Base-by-base conservation (phyloP, 2,888 invertebrate genomes). In the Chaetogeoica ovagalla region DNA sequence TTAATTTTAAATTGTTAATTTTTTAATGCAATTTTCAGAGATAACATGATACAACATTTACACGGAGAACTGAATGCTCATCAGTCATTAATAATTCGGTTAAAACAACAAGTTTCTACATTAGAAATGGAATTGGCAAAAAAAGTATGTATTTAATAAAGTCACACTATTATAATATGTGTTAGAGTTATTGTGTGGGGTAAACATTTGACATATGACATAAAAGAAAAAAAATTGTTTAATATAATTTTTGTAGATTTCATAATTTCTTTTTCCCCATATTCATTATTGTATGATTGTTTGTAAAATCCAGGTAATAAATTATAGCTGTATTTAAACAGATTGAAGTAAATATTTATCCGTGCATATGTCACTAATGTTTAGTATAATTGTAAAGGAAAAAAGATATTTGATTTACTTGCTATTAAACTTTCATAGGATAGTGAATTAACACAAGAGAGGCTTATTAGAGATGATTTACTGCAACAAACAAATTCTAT, bases 41-140 rank as follows among this genome's bases (percentile, higher is more conserved):
- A 94, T 86, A 89, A 90, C 82, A 88, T 95, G 65, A 95, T 95
- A 83, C 92, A 92, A 82, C 93, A 94, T 85, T 88, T 96, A 83
- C 92, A 93, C 86, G 90, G 90, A 83, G 94, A 95, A 86, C 88
- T 94, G 82, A 90, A 90, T 82, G 88, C 92, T 83, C 90, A 93
- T 85, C 89, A 91, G 83, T 87, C 87, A 75, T 85, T 91, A 19
- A 87, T 90, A 43, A 85, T 87, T 71, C 87, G 88, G 72, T 86
- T 90, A 71, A 87, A 87, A 82, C 87, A 88, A 71, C 87, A 87
- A 84, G 87, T 90, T 59, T 85, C 85, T 72, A 85, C 87, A 62
- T 85, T 90, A 63, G 89, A 89, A 84, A 87, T 87, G n/a, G 88
- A 89, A 83, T 85, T 90, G 21, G 86, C 87, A 15, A 87, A 87